Evolutionary conservation across 30 jellyfish, hydroid and myxozoan species (phyloP), one percentile per base, ranked within the genome.

Genomic region (Aurelia aurita complex sp. Pacific): DNA sequence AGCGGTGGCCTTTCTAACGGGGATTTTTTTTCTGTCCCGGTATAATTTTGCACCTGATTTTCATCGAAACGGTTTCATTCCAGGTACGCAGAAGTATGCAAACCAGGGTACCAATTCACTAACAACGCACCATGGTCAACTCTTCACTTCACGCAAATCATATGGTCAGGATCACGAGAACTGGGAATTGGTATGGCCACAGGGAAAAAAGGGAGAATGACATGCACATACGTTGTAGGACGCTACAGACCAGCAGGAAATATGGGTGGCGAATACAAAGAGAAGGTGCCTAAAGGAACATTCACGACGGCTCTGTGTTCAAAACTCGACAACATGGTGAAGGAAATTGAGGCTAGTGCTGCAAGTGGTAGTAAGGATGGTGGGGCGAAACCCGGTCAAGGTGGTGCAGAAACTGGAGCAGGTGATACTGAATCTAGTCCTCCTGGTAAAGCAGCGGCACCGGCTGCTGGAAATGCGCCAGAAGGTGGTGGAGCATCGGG

Each of bases 11-110:
- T 1, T 40, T 40, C 6, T 2, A 40, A 40, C 4, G 0, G 9
- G 52, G 52, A 40, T 40, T 40, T 0, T 40, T 40, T 40, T 40
- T 0, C 52, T 40, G 8, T 9, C 6, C 9, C 8, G 6, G 6
- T 40, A 7, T 46, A 2, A 6, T 46, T 46, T 9, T 46, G 0
- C 57, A 46, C 2, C 15, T 46, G 12, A 46, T 12, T 10, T n/a
- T 0, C 11, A 42, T 16, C 0, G 38, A 46, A 46, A 46, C 13
- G 5, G 14, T 46, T 46, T 46, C 57, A 6, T 46, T 63, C 12
- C 51, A 92, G 99, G 99, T 94, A 94, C 78, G 96, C 67, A 34
- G 99, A 94, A 59, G 99, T 94, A 51, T 94, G 99, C 64, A 50
- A 85, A 29, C 97, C 97, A 40, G 97, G 97, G 23, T 86, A 89